These are phyloP conservation scores for Bufotes viridis DNA, from an alignment of 2,797 vertebrate species.

Conservation along the genomic window DNA sequence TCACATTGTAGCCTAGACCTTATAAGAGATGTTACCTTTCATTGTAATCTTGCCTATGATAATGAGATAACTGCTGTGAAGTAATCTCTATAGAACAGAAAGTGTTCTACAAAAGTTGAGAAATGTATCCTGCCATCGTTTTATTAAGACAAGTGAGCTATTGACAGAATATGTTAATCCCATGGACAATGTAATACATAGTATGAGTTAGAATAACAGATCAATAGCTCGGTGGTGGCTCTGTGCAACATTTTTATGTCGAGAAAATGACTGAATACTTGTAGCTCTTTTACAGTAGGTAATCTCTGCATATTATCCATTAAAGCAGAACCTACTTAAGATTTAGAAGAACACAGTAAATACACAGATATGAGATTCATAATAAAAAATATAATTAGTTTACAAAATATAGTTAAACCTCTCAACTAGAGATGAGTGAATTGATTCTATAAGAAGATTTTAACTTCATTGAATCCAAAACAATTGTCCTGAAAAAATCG, in stretches of 20 bases:
- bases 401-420: no score
- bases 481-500: no score
- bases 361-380: neutral
- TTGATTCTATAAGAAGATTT: no score
- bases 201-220: slow-evolving; percentile 31
- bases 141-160: slow-evolving; percentile 42
- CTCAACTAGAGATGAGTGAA: no score
- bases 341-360: neutral
- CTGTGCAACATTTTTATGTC: neutral
- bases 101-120: neutral
- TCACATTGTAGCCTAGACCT: no score
- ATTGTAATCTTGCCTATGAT: no score
- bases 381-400: no score
- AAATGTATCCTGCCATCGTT: slow-evolving; percentile 33
- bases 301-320: neutral
- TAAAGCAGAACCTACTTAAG: neutral
- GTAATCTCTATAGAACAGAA: no score
- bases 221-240: slow-evolving; percentile 12
- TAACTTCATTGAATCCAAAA: no score
- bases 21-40: no score
- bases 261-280: slow-evolving; percentile 32
- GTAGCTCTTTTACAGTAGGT: neutral
- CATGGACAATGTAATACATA: slow-evolving; percentile 19
- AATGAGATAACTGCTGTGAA: no score
- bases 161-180: slow-evolving; percentile 51